These are phyloP conservation scores for Aphelenchoides bicaudatus DNA, from an alignment of 2,888 invertebrate species.

Conservation along the genomic window DNA sequence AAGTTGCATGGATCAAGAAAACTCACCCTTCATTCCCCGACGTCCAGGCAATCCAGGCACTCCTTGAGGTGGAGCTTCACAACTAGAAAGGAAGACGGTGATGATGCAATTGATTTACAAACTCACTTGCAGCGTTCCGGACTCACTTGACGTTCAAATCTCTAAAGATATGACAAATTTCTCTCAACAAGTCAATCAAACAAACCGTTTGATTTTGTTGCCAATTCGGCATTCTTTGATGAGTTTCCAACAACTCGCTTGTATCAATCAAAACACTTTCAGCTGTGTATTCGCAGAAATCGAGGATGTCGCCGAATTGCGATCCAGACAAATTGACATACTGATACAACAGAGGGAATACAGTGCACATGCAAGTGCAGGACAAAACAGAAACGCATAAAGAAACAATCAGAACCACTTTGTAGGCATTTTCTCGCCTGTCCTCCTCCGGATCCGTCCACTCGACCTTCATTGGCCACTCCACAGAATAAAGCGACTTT, in stretches of 20 bases:
- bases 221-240: conserved; percentile 17
- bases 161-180: neutral
- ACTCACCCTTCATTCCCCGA: conserved; percentile 44
- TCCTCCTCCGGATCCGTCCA: conserved; percentile 20
- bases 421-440: conserved; percentile 32
- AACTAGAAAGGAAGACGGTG: conserved; percentile 29
- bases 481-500: no score
- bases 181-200: neutral
- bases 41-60: conserved; percentile 50
- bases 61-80: conserved; percentile 47
- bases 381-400: conserved; percentile 32
- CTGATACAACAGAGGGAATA: conserved; percentile 36
- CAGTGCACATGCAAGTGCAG: conserved; percentile 34
- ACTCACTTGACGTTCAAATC: conserved; percentile 8
- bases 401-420: conserved; percentile 30
- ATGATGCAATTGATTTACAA: neutral
- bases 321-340: conserved; percentile 30
- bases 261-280: conserved; percentile 31
- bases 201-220: conserved; percentile 16
- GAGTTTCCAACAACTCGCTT: conserved; percentile 23
- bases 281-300: conserved; percentile 35
- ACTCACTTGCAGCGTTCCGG: conserved; percentile 8
- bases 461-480: conserved; percentile 15
- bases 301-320: conserved; percentile 35
- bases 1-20: no score